A percentile compares a stretch with the other conserved stretches of the same genome.
Evolutionary conservation across 2,888 invertebrate species (phyloP).

Genomic region (Drosophila subquinaria): DNA sequence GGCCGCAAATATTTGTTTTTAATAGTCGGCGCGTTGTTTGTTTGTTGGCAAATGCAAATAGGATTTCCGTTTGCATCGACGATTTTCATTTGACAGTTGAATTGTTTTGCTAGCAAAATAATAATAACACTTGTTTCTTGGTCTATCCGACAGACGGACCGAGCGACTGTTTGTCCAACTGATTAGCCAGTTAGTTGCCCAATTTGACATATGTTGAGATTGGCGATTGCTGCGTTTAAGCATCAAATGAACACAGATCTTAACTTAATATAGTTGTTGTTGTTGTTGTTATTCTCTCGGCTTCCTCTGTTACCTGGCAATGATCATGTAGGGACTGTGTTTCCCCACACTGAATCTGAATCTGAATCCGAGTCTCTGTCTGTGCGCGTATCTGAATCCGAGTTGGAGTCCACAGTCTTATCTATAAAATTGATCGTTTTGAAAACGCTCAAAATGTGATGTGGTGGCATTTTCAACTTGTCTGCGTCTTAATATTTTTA

Average conservation of each 20-base stretch:
- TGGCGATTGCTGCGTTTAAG: conserved; percentile 39
- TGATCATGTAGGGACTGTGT: conserved; percentile 21
- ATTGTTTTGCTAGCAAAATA: conserved; percentile 71
- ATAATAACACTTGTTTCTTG: conserved; percentile 82
- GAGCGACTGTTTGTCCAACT: conserved; percentile 62
- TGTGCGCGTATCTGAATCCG: background rate
- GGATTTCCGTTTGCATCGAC: conserved; percentile 69
- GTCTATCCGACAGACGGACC: background rate
- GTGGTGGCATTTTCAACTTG: conserved; percentile 84
- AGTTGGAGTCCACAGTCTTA: conserved; percentile 55
- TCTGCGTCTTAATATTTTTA: conserved; percentile 84
- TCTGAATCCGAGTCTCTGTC: background rate
- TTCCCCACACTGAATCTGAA: background rate
- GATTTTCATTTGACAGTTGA: conserved; percentile 71
- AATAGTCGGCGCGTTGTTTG: conserved; percentile 76
- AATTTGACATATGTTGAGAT: conserved; percentile 81
- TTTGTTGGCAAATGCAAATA: conserved; percentile 79
- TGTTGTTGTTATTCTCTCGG: conserved; percentile 26
- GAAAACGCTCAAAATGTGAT: conserved; percentile 82
- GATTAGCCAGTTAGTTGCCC: conserved; percentile 82
- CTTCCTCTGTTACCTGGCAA: conserved; percentile 42
- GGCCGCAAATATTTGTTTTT: conserved; percentile 84
- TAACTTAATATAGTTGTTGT: conserved; percentile 31
- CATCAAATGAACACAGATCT: conserved; percentile 16
- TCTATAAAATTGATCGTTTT: conserved; percentile 84